A percentile compares a stretch with the other conserved stretches of the same genome.
Conservation (phyloP, 2,113 vertebrate genomes). For the Amazona guildingii region DNA sequence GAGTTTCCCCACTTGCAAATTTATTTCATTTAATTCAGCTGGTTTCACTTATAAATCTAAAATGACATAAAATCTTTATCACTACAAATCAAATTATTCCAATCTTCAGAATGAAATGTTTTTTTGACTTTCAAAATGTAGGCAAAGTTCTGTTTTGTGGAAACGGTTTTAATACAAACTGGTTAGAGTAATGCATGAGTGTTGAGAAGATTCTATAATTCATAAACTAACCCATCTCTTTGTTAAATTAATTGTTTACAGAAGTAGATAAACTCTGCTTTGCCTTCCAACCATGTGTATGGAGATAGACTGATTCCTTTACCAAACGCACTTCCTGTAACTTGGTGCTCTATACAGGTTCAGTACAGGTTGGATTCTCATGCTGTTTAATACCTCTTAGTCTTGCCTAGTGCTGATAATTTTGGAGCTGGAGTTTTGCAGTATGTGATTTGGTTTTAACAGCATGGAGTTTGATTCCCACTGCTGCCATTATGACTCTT, state of each 20-base stretch:
- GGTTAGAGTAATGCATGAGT: not conserved
- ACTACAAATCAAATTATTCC: conserved; percentile 9
- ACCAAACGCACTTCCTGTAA: not conserved
- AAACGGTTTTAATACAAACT: not conserved
- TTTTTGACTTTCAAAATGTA: conserved; percentile 4
- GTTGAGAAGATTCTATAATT: not conserved
- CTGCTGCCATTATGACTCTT: not conserved
- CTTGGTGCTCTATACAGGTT: not conserved
- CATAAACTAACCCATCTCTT: not conserved
- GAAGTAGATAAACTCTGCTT: not conserved
- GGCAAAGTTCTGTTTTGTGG: not conserved
- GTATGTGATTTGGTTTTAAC: not conserved
- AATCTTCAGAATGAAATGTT: not conserved
- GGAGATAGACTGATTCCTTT: not conserved
- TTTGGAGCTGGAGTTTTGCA: not conserved
- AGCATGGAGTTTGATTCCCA: not conserved
- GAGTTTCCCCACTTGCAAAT: not conserved
- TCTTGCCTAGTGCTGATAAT: not conserved
- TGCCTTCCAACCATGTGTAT: not conserved
- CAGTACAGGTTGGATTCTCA: not conserved
- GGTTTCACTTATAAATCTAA: conserved; percentile 20
- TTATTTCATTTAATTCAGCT: conserved; percentile 18
- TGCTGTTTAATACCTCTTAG: not conserved
- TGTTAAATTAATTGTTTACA: not conserved
- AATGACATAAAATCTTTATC: conserved; percentile 21